Evolutionary conservation across 2,113 vertebrate species (phyloP).

Genomic region (Hemiscyllium ocellatum): DNA sequence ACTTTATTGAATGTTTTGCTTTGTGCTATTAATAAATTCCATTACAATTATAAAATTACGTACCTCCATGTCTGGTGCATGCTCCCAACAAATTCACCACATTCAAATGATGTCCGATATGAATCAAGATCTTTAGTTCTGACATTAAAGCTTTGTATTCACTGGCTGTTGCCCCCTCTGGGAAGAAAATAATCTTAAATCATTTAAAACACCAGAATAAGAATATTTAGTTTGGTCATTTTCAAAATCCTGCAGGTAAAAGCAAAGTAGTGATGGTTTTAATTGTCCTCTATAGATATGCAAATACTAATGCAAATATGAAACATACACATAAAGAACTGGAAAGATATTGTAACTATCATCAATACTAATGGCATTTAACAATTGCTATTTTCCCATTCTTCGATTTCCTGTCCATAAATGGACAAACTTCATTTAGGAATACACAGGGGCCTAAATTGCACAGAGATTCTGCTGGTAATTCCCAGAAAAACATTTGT

Average conservation of each 20-base stretch:
- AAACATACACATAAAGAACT: not conserved
- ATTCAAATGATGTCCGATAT: conserved; percentile 88
- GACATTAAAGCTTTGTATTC: conserved; percentile 94
- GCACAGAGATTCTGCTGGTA: not conserved
- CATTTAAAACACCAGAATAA: not conserved
- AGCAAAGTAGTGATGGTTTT: not conserved
- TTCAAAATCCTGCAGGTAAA: not conserved
- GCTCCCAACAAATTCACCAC: conserved; percentile 90
- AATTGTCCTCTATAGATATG: not conserved
- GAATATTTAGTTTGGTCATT: not conserved
- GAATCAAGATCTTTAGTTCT: conserved; percentile 88
- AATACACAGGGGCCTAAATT: not conserved
- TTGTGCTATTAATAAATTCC: not conserved
- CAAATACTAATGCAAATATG: not conserved
- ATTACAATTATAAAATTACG: conserved; percentile 28
- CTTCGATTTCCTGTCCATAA: not conserved
- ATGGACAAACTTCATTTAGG: not conserved
- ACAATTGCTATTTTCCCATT: not conserved
- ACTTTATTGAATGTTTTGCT: not conserved
- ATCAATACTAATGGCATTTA: not conserved
- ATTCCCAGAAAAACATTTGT: not conserved
- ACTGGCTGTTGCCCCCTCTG: conserved; percentile 84
- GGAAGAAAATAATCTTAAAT: conserved; percentile 46
- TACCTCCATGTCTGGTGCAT: conserved; percentile 85
- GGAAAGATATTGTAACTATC: not conserved